These are phyloP conservation scores for Pimpla rufipes DNA, from an alignment of 2,888 invertebrate genomes.

Conservation along the genomic window DNA sequence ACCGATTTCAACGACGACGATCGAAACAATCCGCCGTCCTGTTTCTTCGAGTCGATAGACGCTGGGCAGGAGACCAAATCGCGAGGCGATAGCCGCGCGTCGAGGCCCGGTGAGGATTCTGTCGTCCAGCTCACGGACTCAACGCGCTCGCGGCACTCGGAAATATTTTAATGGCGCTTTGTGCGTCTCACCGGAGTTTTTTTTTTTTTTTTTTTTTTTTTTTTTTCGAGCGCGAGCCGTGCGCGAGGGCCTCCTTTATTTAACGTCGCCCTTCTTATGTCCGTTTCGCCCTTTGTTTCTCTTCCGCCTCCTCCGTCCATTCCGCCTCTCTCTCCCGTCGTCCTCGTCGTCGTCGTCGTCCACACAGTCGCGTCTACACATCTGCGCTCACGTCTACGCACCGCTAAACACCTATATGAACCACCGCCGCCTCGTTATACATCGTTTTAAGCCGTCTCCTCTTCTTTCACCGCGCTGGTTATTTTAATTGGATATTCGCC, in stretches of 20 bases:
- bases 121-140: too few species aligned
- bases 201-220: too few species aligned
- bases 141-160: conserved; percentile 70
- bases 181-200: conserved; percentile 72
- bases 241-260: conserved; percentile 73
- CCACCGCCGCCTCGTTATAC: conserved; percentile 69
- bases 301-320: conserved; percentile 66
- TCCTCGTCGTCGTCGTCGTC: conserved; percentile 66
- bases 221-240: conserved; percentile 49
- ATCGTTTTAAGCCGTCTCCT: conserved; percentile 69
- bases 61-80: too few species aligned
- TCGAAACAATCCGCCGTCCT: too few species aligned
- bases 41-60: too few species aligned
- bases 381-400: too few species aligned
- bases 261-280: conserved; percentile 59
- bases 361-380: conserved; percentile 31
- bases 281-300: conserved; percentile 73
- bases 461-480: conserved; percentile 81
- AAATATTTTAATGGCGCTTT: conserved; percentile 84
- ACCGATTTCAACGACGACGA: not conserved
- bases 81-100: too few species aligned
- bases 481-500: conserved; percentile 85
- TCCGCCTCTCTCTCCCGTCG: conserved; percentile 65
- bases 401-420: too few species aligned
- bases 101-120: too few species aligned